These are phyloP conservation scores for Coelogynopora nodosa DNA, from an alignment of 2,888 invertebrate genomes.

Conservation along the genomic window DNA sequence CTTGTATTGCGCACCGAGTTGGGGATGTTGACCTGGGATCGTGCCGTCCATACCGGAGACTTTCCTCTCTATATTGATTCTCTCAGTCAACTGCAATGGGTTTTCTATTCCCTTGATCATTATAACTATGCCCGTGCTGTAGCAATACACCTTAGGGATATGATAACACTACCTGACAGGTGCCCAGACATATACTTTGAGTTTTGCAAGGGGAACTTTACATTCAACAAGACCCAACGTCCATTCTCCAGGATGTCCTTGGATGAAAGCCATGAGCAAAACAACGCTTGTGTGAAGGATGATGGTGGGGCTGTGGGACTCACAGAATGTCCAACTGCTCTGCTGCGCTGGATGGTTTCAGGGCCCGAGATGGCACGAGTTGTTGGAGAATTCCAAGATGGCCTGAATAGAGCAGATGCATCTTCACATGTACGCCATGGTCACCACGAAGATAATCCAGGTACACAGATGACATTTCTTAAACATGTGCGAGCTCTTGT, in stretches of 20 bases:
- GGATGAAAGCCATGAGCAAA: conserved; percentile 51
- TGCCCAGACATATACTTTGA: conserved; percentile 48
- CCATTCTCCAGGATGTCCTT: conserved; percentile 49
- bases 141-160: conserved; percentile 50
- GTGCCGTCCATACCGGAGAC: no score
- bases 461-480: neutral
- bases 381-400: no score
- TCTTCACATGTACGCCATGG: no score
- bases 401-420: no score
- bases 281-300: conserved; percentile 50
- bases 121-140: conserved; percentile 51
- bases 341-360: conserved; percentile 51
- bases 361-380: no score
- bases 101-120: no score
- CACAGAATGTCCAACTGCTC: conserved; percentile 48
- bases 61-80: no score
- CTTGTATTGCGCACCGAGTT: no score
- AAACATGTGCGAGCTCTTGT: neutral
- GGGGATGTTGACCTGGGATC: no score
- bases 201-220: conserved; percentile 50
- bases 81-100: no score
- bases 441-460: neutral
- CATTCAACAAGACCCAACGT: conserved; percentile 48
- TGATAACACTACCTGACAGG: conserved; percentile 46
- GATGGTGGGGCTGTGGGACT: conserved; percentile 47